Percentiles rank a stretch among this genome's conserved stretches.
phyloP scores from a whole-genome alignment of 2,113 vertebrate species.

The Thermophis baileyi region DNA sequence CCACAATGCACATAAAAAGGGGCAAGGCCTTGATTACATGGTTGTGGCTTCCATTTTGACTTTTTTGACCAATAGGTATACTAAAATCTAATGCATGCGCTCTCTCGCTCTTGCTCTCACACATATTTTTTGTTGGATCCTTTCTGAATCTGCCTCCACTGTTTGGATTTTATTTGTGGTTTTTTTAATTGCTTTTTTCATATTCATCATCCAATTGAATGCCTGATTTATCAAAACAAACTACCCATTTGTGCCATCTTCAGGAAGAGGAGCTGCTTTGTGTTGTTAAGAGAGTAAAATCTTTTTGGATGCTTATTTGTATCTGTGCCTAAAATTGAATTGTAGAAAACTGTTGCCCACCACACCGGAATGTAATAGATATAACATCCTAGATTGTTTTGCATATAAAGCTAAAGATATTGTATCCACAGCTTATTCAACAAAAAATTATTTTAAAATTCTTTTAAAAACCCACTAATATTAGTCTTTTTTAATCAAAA shows the following conservation, averaged over 20 bases:
- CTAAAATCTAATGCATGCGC: neutral
- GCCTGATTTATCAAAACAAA: neutral
- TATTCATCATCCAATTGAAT: neutral
- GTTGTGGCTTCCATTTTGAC: neutral
- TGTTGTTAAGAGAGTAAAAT: accelerated
- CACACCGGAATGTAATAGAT: neutral
- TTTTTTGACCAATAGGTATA: neutral
- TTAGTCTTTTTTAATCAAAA: neutral
- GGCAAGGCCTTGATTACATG: neutral
- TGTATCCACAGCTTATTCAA: neutral
- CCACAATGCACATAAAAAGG: neutral
- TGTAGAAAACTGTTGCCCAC: neutral
- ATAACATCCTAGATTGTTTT: neutral
- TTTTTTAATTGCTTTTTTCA: neutral
- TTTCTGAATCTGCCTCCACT: neutral
- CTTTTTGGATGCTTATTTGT: neutral
- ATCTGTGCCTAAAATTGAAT: neutral
- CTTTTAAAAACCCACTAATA: neutral
- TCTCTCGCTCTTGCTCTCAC: neutral
- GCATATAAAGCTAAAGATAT: neutral
- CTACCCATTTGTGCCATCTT: neutral
- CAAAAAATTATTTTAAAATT: neutral
- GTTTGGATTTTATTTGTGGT: neutral
- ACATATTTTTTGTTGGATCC: neutral
- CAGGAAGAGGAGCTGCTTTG: neutral